Conservation (phyloP, 2,888 invertebrate species). For the Stenchaetothrips biformis region DNA sequence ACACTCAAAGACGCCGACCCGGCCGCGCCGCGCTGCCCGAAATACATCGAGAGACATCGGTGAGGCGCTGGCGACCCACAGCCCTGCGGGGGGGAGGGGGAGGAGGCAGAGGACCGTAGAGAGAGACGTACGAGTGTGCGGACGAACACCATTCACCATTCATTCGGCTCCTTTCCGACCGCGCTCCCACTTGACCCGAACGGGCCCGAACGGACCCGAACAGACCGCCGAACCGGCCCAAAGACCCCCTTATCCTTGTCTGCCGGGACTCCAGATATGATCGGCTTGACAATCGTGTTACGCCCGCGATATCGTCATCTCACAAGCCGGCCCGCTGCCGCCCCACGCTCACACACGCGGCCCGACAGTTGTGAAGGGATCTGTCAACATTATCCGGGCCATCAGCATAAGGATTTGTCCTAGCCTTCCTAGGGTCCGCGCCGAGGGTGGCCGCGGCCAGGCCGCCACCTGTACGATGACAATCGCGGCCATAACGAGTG, state of each 20-base stretch:
- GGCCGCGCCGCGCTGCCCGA: conserved; percentile 28
- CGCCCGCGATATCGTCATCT: not conserved
- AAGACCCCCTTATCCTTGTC: too few relatives aligned
- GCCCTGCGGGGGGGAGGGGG: conserved; percentile 39
- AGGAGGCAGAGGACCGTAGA: not conserved
- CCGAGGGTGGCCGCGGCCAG: too few relatives aligned
- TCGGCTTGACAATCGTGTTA: conserved; percentile 11
- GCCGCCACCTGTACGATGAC: too few relatives aligned
- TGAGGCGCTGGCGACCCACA: conserved; percentile 18
- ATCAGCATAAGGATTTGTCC: not conserved
- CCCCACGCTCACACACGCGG: not conserved
- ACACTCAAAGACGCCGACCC: conserved; percentile 24
- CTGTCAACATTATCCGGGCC: not conserved
- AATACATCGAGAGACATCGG: conserved; percentile 28
- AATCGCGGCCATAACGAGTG: too few relatives aligned
- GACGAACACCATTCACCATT: too few relatives aligned
- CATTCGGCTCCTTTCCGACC: not conserved
- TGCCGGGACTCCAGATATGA: not conserved
- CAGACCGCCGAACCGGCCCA: not conserved
- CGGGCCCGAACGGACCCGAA: not conserved
- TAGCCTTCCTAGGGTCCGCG: too few relatives aligned
- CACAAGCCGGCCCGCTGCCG: not conserved
- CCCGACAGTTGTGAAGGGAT: not conserved
- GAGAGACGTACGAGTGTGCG: too few relatives aligned
- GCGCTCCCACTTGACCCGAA: not conserved